A percentile compares a stretch with the other conserved stretches of the same genome.
Evolutionary conservation across 2,113 vertebrate genomes (phyloP).

Genomic region (Bostrychus sinensis): DNA sequence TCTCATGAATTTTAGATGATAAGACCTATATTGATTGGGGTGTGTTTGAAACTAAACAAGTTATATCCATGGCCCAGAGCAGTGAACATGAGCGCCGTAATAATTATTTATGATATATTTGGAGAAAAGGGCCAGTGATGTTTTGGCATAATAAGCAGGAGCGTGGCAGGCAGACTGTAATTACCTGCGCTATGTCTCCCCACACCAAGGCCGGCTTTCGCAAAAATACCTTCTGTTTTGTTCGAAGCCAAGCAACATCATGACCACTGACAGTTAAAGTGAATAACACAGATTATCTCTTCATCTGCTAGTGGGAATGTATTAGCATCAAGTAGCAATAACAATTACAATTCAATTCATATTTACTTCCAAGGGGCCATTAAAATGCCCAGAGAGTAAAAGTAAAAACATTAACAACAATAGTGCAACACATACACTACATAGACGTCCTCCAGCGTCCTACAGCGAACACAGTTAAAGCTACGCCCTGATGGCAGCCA

Average conservation of each 20-base stretch:
- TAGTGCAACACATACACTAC: no score
- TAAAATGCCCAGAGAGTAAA: no score
- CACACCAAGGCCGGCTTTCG: constrained; percentile 48
- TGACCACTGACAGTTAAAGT: no score
- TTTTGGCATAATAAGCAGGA: constrained; percentile 69
- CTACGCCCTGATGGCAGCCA: no score
- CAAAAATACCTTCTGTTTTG: constrained; percentile 36
- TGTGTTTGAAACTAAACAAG: constrained; percentile 83
- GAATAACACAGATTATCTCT: no score
- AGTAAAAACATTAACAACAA: no score
- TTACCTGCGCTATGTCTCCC: constrained; percentile 54
- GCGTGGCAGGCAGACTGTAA: constrained; percentile 53
- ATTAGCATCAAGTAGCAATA: no score
- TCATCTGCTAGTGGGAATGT: no score
- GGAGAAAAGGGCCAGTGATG: constrained; percentile 65
- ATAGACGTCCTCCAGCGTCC: no score
- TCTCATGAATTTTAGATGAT: constrained; percentile 83
- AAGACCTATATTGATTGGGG: constrained; percentile 76
- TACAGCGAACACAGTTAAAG: no score
- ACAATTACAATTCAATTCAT: no score
- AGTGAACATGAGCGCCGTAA: constrained; percentile 68
- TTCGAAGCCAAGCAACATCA: constrained; percentile 19
- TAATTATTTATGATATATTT: constrained; percentile 83
- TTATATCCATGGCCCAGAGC: constrained; percentile 79
- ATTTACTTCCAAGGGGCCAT: no score